phyloP scores from a whole-genome alignment of 2,113 vertebrate species.

The Macrotus californicus region DNA sequence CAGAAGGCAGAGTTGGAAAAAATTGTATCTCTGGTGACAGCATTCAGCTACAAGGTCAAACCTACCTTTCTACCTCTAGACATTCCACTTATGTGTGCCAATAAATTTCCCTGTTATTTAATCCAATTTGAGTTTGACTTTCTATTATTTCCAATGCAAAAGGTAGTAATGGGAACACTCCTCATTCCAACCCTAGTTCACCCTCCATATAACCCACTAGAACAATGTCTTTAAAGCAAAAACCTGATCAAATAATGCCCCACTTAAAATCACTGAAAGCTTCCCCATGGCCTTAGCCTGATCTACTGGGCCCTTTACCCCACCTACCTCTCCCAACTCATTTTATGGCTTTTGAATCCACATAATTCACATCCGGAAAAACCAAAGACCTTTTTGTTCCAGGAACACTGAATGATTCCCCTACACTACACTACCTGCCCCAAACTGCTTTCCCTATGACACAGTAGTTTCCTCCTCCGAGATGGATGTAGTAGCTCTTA shows the following conservation, averaged over 20 bases:
- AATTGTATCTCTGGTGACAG: neutral
- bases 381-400: neutral
- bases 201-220: neutral
- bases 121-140: neutral
- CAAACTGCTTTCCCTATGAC: neutral
- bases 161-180: neutral
- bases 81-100: neutral
- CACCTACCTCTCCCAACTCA: neutral
- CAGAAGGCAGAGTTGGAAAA: neutral
- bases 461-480: neutral
- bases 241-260: constrained; percentile 2
- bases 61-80: neutral
- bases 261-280: neutral
- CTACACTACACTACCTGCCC: neutral
- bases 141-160: neutral
- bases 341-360: neutral
- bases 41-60: neutral
- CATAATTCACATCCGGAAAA: neutral
- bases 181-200: neutral
- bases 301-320: neutral
- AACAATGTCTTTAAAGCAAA: constrained; percentile 10
- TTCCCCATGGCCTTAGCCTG: neutral
- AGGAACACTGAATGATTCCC: neutral
- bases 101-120: constrained; percentile 10
- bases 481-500: neutral